Percentiles rank a stretch among this genome's conserved stretches.
Conservation (phyloP, 2,888 invertebrate genomes). For the Steinernema carpocapsae region DNA sequence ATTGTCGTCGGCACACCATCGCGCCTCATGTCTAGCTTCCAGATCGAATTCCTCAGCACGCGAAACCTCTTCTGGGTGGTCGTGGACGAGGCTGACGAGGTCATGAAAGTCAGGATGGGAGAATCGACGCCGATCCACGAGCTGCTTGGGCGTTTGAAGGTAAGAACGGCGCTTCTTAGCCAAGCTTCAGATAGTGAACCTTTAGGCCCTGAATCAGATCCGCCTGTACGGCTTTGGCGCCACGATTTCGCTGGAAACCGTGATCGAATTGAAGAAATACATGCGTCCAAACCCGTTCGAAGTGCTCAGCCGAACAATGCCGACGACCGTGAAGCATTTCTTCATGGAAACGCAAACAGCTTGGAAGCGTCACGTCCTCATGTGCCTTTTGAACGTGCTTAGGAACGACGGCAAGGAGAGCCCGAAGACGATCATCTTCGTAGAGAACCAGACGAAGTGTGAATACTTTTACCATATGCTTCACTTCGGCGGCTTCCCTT, state of each 20-base stretch:
- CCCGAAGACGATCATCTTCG: slow-evolving; percentile 30
- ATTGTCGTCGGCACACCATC: neutral
- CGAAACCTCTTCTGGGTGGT: neutral
- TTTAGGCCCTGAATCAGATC: neutral
- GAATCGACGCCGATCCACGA: neutral
- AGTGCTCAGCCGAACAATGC: neutral
- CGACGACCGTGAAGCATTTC: neutral
- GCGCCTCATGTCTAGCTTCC: neutral
- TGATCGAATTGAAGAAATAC: slow-evolving; percentile 6
- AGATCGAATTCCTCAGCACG: neutral
- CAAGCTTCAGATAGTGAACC: neutral
- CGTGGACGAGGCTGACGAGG: slow-evolving; percentile 6
- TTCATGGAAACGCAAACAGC: neutral
- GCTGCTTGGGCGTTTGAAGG: neutral
- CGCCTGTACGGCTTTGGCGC: neutral
- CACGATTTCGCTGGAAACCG: neutral
- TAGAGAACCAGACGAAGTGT: slow-evolving; percentile 9
- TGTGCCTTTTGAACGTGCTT: neutral
- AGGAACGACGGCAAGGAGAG: slow-evolving; percentile 12
- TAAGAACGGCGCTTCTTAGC: neutral
- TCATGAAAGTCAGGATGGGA: neutral
- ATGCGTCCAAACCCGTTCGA: slow-evolving; percentile 20
- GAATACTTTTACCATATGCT: slow-evolving; percentile 7
- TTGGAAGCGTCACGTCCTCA: neutral
- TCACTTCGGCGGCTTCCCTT: slow-evolving; percentile 9